Base-by-base conservation (phyloP, 2,113 vertebrate genomes). In the Phrynocephalus versicolor region DNA sequence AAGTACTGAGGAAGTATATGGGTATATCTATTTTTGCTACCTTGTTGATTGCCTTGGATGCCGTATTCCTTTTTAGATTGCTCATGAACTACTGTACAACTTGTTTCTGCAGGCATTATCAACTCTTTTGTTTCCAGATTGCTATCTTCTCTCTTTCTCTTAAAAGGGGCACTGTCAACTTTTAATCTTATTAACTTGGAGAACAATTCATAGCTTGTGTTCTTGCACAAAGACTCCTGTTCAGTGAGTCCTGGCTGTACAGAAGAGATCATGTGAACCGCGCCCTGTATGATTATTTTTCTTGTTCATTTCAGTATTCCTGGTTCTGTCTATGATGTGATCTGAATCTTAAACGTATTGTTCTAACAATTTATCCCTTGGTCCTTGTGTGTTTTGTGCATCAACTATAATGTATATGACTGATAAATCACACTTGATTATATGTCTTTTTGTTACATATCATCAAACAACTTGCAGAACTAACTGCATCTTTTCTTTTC, bases 81-180 rank as follows among this genome's bases (percentile, higher is more conserved):
- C 27, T 21, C 33, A 27, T 10, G 77, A 2, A 0, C 10, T 60
- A 35, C 81, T 82, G 87, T 81, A 79, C 88, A 30, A 3, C 35
- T 19, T 88, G 65, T 85, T 55, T 45, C 81, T 85, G 60, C 57
- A 83, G 86, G 39, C 83, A 10, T 85, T 75, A 37, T 79, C 55
- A 84, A 81, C 86, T 12, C 64, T 89, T 78, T 77, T 93, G 88
- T 90, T 91, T 91, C 79, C 57, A 75, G 37, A 67, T 79, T 7
- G 3, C 30, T 79, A 23, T 15, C 19, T 76, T 62, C 10, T 60
- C 21, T 19, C 60, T 79, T 35, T 27, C 4, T 80, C 39, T 65
- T 80, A 30, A 39, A n/a, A 45, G 37, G 78, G 37, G 5, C 23
- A 80, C 2, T 16, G 37, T 80, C 78, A 41, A 37, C 41, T 45